Evolutionary conservation across 2,888 invertebrate genomes (phyloP), one percentile per base, ranked within the genome.

Genomic region (Drosophila histrio): DNA sequence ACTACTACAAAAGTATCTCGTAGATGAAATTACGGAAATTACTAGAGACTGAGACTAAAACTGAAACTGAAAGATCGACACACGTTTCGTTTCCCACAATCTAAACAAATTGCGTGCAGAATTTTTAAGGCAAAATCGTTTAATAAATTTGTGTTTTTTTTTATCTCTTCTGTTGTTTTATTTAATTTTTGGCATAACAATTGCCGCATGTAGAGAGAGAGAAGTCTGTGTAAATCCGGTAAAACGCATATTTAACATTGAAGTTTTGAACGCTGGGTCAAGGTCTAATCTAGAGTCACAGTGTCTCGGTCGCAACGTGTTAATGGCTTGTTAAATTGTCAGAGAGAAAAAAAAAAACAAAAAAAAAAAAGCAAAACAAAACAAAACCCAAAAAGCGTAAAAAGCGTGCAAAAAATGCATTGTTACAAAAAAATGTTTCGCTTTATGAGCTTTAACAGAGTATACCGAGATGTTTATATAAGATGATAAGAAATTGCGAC

Each of bases 1-100:
- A 52, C 9, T 19, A 30, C 28, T 1, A 34, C 15, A 34, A 49
- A 17, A 22, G 36, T 26, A 46, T 24, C 41, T 60, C n/a, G 46
- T 39, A 54, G 34, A 62, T 44, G 68, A 54, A 68, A 64, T 47
- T 65, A 83, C 80, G 77, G 86, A 86, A 86, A 86, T 72, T 59
- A 61, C 38, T 32, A 64, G 44, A 47, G 39, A 39, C 59, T 34
- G n/a, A n/a, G n/a, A n/a, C n/a, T n/a, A n/a, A n/a, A n/a, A n/a
- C n/a, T n/a, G 44, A 47, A 36, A 39, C 59, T 34, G 47, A 60
- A 32, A 66, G 54, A 46, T 28, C 63, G 46, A 62, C 79, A 70
- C 72, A 86, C 72, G 73, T 66, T 75, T 69, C 59, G n/a, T 50
- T 32, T 53, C 34, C 26, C 60, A 62, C 32, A 41, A 39, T 72